Evolutionary conservation across 2,888 invertebrate species (phyloP), one percentile per base, ranked within the genome.

Genomic region (Mantis religiosa): DNA sequence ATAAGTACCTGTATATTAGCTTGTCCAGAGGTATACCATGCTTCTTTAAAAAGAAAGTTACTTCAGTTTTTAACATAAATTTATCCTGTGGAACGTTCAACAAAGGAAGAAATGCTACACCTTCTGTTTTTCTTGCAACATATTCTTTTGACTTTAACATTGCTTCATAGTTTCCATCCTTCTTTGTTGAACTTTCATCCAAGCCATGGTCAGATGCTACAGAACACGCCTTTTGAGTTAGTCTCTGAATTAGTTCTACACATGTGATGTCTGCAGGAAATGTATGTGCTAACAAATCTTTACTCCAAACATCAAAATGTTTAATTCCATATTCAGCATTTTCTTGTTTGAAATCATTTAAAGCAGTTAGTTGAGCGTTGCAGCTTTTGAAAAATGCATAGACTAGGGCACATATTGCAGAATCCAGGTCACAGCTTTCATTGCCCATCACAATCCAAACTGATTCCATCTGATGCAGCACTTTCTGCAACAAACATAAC

Each of bases 391-490:
- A 28, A 34, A 82, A 87, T n/a, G 87, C 87, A 34, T 87, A 87
- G 14, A 87, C 82, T 82, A 87, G 81, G 3, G 87, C 81, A 27
- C 34, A 87, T 20, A 87, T 15, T 25, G 28, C 28, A 25, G 87
- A 87, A 27, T 87, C 87, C 12, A 87, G 28, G 34, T 87, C 87
- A 34, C 87, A 47, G n/a, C 82, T 34, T 71, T 87, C 87, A n/a
- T 87, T 87, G n/a, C 87, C 87, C 82, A 87, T 87, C 25, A 87
- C 82, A n/a, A 82, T 34, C 28, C 30, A 71, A 0, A 86, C 41
- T 8, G 85, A n/a, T 15, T 14, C n/a, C 47, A 47, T 14, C 15
- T 28, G 27, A 15, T 47, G 47, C 27, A 85, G 15, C 15, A 4
- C 28, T n/a, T 34, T 27, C 54, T 71, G 54, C 20, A 71, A 71